Evolutionary conservation across 2,888 invertebrate species (phyloP), one percentile per base, ranked within the genome.

Genomic region (Dryobota labecula): DNA sequence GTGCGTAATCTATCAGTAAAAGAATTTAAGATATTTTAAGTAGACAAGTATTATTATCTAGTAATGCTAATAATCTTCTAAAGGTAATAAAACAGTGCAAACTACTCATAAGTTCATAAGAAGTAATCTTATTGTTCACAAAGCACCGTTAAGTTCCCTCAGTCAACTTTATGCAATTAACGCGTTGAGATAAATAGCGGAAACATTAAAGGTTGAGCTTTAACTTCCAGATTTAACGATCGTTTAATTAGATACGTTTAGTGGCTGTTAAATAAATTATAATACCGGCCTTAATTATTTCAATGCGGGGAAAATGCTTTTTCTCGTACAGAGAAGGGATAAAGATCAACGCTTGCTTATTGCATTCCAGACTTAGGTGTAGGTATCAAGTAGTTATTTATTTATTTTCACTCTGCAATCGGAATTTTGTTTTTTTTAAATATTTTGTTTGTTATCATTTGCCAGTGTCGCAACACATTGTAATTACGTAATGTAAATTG

Each of bases 111-210:
- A 53, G 11, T 63, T 81, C 38, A 41, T 63, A 64, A 51, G 54
- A 67, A 76, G n/a, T 49, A 60, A 75, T 62, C 58, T 20, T 15
- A 82, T 79, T 70, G 70, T 79, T 82, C 60, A 18, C 30, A 47
- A 61, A 62, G 18, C 41, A 53, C 78, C 67, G 78, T 68, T 77
- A 70, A 43, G 64, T 73, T 69, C 62, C 41, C 83, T 69, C 65
- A 49, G 43, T 53, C 45, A 72, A 64, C 47, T 64, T 60, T 53
- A 43, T 43, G 51, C 47, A 67, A 82, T 82, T 82, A 78, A 67
- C 58, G 63, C 66, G 57, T 51, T 45, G n/a, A 60, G 57, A 41
- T 82, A 70, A 82, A 78, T 61, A 45, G 79, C 79, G 79, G 80
- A 82, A 60, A 73, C 56, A 61, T 73, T 62, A 71, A 77, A 77